These are phyloP conservation scores for Cantharis lateralis DNA, from an alignment of 2,888 invertebrate species.

Conservation along the genomic window DNA sequence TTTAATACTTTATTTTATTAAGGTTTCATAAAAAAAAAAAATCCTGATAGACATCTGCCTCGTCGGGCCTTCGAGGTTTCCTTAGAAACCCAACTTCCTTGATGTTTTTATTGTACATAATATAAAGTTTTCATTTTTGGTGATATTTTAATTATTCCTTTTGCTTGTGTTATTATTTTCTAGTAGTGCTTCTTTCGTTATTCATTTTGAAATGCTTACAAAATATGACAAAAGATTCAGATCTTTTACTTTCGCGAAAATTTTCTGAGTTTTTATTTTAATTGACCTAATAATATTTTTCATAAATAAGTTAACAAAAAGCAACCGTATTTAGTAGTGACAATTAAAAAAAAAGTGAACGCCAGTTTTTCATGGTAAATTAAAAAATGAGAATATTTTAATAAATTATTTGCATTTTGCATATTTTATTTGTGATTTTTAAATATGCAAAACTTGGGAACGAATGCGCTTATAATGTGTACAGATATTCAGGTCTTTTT, in stretches of 20 bases:
- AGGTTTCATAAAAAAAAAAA: background rate
- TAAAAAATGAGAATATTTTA: background rate
- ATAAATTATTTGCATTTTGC: background rate
- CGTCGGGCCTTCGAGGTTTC: background rate
- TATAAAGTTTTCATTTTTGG: too few relatives aligned
- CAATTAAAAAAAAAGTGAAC: too few relatives aligned
- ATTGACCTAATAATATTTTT: too few relatives aligned
- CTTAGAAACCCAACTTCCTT: background rate
- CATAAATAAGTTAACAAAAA: too few relatives aligned
- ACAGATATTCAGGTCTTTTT: background rate
- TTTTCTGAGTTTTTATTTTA: background rate
- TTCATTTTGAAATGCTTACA: background rate
- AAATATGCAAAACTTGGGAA: background rate
- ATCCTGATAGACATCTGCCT: background rate
- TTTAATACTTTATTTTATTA: background rate
- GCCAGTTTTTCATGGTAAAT: background rate
- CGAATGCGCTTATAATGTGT: background rate
- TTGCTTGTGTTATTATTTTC: background rate
- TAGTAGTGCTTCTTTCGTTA: too few relatives aligned
- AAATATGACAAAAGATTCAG: background rate
- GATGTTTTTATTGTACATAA: too few relatives aligned
- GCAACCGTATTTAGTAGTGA: too few relatives aligned
- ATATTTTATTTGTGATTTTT: background rate
- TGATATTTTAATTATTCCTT: background rate
- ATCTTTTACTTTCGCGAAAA: background rate